A percentile compares a stretch with the other conserved stretches of the same genome.
These are phyloP conservation scores for Junco hyemalis DNA, from an alignment of 2,113 vertebrate genomes.

Conservation along the genomic window DNA sequence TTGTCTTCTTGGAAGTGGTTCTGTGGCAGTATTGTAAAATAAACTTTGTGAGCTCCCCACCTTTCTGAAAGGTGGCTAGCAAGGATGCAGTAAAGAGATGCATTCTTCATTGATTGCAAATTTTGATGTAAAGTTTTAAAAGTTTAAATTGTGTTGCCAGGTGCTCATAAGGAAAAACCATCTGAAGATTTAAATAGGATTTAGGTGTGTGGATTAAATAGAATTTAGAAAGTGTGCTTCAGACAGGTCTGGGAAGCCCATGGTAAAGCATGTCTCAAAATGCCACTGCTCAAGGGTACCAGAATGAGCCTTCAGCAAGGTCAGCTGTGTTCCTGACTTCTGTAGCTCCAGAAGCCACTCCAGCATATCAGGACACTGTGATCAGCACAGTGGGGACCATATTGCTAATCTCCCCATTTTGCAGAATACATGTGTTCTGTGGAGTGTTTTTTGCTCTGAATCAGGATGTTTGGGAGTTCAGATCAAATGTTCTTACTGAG, in stretches of 20 bases:
- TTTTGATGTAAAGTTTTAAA: background rate
- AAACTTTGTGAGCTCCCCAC: background rate
- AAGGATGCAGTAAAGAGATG: background rate
- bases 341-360: background rate
- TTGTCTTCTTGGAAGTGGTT: background rate
- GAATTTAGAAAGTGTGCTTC: background rate
- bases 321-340: background rate
- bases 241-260: background rate
- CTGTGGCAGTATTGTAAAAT: background rate
- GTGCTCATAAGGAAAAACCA: background rate
- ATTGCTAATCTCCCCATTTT: conserved; percentile 38
- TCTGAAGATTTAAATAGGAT: background rate
- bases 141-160: background rate
- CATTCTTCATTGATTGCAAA: background rate
- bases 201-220: background rate
- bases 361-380: background rate
- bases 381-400: conserved; percentile 43
- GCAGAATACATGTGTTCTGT: conserved; percentile 38
- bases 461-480: conserved; percentile 62
- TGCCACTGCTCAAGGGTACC: background rate
- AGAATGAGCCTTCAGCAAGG: background rate
- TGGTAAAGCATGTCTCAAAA: background rate
- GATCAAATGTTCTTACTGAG: conserved; percentile 58
- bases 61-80: background rate
- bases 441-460: conserved; percentile 50